A percentile compares a stretch with the other conserved stretches of the same genome.
phyloP scores from a whole-genome alignment of 1,140 invertebrate species.

The Conopomorpha cramerella region DNA sequence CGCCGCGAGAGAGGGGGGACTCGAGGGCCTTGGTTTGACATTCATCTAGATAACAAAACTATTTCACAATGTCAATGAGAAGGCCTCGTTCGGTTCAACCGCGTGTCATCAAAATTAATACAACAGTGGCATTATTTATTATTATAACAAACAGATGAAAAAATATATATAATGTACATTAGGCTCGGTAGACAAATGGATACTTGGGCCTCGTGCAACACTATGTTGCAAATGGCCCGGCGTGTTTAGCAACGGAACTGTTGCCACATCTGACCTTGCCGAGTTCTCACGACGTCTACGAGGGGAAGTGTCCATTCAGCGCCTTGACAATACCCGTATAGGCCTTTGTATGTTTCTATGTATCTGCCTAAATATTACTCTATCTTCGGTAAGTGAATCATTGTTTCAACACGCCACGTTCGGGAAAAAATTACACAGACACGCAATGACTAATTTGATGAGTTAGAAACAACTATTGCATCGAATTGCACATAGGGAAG shows the following conservation, averaged over 20 bases:
- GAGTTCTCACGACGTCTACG: conserved; percentile 57
- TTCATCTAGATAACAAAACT: conserved; percentile 55
- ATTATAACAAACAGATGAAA: too few species aligned
- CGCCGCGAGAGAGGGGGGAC: conserved; percentile 22
- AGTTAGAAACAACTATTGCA: too few species aligned
- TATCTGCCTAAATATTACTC: conserved; percentile 38
- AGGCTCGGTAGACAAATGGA: too few species aligned
- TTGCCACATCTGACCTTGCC: conserved; percentile 57
- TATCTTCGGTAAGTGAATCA: conserved; percentile 2
- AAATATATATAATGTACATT: too few species aligned
- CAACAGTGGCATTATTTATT: too few species aligned
- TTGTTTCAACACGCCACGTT: too few species aligned
- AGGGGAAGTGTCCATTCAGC: conserved; percentile 55
- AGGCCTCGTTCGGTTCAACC: conserved; percentile 52
- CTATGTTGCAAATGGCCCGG: conserved; percentile 50
- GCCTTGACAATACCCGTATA: conserved; percentile 57
- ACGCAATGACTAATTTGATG: too few species aligned
- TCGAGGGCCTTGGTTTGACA: conserved; percentile 49
- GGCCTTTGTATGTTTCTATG: conserved; percentile 48
- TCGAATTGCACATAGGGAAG: too few species aligned
- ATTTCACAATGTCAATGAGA: conserved; percentile 62
- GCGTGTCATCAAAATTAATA: too few species aligned
- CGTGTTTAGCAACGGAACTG: conserved; percentile 53
- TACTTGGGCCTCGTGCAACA: too few species aligned
- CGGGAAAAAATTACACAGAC: too few species aligned